phyloP scores from a whole-genome alignment of 2,888 invertebrate species.

The Drosophila nigritarsus region DNA sequence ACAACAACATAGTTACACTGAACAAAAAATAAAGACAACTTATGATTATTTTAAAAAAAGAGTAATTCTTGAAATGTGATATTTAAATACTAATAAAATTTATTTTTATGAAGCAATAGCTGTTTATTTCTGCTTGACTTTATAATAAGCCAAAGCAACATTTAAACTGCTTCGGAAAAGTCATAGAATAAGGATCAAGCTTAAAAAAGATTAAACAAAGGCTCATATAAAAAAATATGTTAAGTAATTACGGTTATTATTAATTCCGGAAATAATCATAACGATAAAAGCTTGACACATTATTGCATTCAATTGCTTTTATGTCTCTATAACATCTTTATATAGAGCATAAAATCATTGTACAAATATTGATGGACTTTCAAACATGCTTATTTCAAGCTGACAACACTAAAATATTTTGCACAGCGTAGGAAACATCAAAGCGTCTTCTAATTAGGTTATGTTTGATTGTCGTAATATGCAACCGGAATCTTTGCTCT shows the following conservation, averaged over 20 bases:
- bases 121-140: background rate
- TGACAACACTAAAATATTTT: background rate
- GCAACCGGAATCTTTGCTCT: constrained; percentile 48
- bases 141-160: background rate
- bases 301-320: background rate
- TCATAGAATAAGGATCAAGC: background rate
- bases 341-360: background rate
- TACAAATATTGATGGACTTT: background rate
- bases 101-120: background rate
- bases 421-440: constrained; percentile 22
- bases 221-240: background rate
- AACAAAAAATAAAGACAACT: constrained; percentile 1
- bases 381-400: background rate
- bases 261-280: background rate
- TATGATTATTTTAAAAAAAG: background rate
- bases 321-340: background rate
- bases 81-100: background rate
- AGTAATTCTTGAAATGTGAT: background rate
- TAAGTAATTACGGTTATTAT: no score
- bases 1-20: constrained; percentile 44
- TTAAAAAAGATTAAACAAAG: background rate
- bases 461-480: constrained; percentile 78
- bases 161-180: background rate
- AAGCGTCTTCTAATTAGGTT: constrained; percentile 72
- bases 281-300: no score